Percentiles rank a stretch among this genome's conserved stretches.
These are phyloP conservation scores for Chrysina gloriosa DNA, from an alignment of 2,888 invertebrate genomes.

Conservation along the genomic window DNA sequence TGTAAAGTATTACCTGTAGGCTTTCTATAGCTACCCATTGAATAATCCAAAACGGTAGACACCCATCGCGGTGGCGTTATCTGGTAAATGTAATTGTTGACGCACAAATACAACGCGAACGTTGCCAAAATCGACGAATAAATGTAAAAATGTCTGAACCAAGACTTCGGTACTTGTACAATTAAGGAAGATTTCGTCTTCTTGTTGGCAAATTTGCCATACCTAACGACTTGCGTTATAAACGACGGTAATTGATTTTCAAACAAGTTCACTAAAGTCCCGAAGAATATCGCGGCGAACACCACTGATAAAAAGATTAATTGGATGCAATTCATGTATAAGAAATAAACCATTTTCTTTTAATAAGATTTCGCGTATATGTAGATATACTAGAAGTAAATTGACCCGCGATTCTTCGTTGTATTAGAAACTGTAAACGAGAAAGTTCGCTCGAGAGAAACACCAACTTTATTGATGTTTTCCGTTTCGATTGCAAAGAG, in stretches of 20 bases:
- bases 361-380: too few species aligned
- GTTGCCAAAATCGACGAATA: constrained; percentile 73
- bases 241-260: constrained; percentile 76
- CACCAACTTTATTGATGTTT: too few species aligned
- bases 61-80: constrained; percentile 58
- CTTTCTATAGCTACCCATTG: constrained; percentile 62
- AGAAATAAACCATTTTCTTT: constrained; percentile 15
- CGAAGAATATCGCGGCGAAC: background rate
- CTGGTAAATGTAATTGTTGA: constrained; percentile 65
- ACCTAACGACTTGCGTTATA: constrained; percentile 75
- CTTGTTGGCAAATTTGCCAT: constrained; percentile 78
- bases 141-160: constrained; percentile 85
- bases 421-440: too few species aligned
- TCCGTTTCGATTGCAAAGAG: too few species aligned
- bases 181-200: constrained; percentile 62
- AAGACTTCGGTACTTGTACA: constrained; percentile 81
- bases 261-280: constrained; percentile 71
- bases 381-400: too few species aligned
- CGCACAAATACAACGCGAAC: constrained; percentile 66
- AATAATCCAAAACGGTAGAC: constrained; percentile 65
- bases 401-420: too few species aligned
- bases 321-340: constrained; percentile 17
- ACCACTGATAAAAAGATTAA: background rate
- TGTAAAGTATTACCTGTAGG: constrained; percentile 65
- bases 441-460: too few species aligned